These are phyloP conservation scores for Lysiphlebus fabarum DNA, from an alignment of 1,140 invertebrate species.

Conservation along the genomic window DNA sequence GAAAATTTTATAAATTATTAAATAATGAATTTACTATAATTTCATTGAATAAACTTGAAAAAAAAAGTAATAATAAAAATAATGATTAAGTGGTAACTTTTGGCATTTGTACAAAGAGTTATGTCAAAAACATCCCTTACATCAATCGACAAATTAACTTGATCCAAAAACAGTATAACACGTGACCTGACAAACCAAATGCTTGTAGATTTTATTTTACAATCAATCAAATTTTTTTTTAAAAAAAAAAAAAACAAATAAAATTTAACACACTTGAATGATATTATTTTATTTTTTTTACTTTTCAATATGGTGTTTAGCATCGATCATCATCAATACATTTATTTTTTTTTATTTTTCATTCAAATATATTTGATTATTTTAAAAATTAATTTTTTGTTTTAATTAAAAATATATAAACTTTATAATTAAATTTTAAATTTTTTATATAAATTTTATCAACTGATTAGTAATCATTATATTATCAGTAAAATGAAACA, in stretches of 20 bases:
- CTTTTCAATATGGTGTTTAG: conserved; percentile 1
- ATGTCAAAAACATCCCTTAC: conserved; percentile 13
- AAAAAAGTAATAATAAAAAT: too few relatives aligned
- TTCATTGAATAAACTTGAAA: too few relatives aligned
- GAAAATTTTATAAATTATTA: too few relatives aligned
- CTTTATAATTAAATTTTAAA: too few relatives aligned
- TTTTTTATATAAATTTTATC: too few relatives aligned
- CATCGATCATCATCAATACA: not conserved
- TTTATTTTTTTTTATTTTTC: too few relatives aligned
- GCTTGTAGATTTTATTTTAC: conserved; percentile 2
- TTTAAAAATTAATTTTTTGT: too few relatives aligned
- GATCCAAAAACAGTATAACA: conserved; percentile 26
- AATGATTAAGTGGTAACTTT: conserved; percentile 9
- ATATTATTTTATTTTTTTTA: conserved; percentile 3
- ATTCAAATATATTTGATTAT: too few relatives aligned
- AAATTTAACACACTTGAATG: conserved; percentile 4
- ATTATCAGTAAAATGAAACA: conserved; percentile 4
- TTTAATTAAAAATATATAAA: too few relatives aligned
- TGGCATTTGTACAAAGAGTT: conserved; percentile 20
- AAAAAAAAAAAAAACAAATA: conserved; percentile 8
- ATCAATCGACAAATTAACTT: conserved; percentile 25
- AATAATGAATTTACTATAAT: too few relatives aligned
- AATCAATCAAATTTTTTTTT: conserved; percentile 22
- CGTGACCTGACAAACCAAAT: conserved; percentile 21
- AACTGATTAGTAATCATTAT: too few relatives aligned